Percentiles rank a stretch among this genome's conserved stretches.
Conservation (phyloP, 2,797 vertebrate genomes). For the Fringilla coelebs region DNA sequence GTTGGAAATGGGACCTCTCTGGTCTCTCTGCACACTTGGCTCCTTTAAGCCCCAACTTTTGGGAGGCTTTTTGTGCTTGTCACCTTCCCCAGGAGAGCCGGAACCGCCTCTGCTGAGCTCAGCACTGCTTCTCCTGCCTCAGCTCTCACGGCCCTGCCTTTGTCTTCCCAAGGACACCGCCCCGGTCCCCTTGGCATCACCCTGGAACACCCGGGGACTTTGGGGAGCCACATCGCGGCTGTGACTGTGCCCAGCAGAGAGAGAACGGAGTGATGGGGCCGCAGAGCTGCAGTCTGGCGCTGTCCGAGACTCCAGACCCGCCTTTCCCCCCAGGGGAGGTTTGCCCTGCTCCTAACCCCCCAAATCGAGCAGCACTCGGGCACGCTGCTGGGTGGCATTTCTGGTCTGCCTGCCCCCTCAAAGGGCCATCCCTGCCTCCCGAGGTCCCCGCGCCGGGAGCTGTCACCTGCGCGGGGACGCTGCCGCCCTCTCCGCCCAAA, state of each 20-base stretch:
- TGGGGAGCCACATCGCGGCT: accelerated
- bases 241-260: accelerated
- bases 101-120: constrained; percentile 21
- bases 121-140: background rate
- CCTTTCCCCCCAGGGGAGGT: background rate
- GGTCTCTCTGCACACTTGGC: background rate
- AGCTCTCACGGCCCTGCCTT: too few relatives aligned
- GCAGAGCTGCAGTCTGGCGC: background rate
- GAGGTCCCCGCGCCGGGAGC: background rate
- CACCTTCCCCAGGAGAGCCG: background rate
- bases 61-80: background rate
- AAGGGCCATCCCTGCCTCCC: background rate
- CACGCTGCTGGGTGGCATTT: background rate
- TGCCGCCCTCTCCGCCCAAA: background rate
- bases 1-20: accelerated
- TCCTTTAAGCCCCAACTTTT: background rate
- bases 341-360: background rate
- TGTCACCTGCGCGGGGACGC: background rate
- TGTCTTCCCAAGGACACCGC: background rate
- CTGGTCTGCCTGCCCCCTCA: background rate
- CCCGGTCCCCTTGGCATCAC: background rate
- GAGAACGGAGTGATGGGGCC: background rate
- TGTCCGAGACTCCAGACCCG: background rate
- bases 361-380: background rate
- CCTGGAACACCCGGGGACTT: background rate